These are phyloP conservation scores for Odocoileus virginianus DNA, from an alignment of 2,113 vertebrate genomes.

Conservation along the genomic window DNA sequence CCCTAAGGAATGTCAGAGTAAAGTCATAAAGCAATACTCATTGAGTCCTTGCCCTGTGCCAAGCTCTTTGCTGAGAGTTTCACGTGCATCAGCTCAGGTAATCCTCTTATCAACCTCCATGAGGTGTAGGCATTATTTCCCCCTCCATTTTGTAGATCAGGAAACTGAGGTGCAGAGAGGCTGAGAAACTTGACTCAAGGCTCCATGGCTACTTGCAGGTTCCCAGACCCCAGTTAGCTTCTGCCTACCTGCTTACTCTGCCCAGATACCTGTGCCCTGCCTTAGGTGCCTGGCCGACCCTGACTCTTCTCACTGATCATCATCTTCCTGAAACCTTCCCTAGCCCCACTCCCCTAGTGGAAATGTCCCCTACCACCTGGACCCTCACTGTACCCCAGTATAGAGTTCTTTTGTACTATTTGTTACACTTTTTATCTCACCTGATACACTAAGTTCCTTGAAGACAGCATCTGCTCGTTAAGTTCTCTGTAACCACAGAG, in stretches of 20 bases:
- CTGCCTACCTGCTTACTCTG: neutral
- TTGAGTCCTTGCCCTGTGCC: neutral
- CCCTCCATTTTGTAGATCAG: neutral
- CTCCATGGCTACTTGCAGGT: neutral
- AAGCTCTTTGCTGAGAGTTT: neutral
- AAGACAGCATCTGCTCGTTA: neutral
- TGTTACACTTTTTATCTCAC: neutral
- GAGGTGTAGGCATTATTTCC: rapidly evolving
- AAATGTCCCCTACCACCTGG: neutral
- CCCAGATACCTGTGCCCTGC: rapidly evolving
- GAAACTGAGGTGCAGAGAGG: neutral
- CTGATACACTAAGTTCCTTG: neutral
- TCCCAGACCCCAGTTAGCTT: neutral
- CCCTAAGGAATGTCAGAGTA: neutral
- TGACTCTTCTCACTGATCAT: neutral
- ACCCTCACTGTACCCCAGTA: too few relatives aligned
- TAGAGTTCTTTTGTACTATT: neutral
- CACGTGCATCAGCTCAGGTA: rapidly evolving
- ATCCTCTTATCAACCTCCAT: neutral
- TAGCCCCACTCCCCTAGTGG: too few relatives aligned
- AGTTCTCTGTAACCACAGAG: neutral
- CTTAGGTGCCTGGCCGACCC: neutral
- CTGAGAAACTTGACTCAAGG: neutral
- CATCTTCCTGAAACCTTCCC: neutral
- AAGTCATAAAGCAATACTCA: neutral